Conservation (phyloP, 2,797 vertebrate species). For the Sarcoramphus papa region DNA sequence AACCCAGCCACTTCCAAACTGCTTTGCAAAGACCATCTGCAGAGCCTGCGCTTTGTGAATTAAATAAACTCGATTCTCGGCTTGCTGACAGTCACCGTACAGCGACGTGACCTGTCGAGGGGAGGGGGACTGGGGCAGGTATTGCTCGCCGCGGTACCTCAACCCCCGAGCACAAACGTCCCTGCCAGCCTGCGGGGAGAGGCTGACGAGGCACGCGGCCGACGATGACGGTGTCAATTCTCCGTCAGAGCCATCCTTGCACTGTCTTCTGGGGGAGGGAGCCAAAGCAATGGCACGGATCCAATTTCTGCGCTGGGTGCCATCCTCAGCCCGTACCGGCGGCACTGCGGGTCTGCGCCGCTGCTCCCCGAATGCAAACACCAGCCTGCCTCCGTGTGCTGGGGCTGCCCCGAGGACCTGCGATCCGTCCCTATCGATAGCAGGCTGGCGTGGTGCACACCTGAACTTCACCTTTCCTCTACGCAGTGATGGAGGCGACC, state of each 20-base stretch:
- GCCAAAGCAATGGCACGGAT: not conserved
- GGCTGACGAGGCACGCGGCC: fast-evolving
- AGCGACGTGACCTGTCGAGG: fast-evolving
- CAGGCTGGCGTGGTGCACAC: not conserved
- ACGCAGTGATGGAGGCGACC: fast-evolving
- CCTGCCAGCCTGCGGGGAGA: not conserved
- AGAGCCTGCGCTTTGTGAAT: not conserved
- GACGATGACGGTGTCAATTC: fast-evolving
- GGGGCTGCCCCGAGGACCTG: fast-evolving
- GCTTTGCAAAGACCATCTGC: not conserved
- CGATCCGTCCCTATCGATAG: fast-evolving
- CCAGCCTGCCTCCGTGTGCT: fast-evolving
- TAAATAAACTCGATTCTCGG: fast-evolving
- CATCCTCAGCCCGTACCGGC: not conserved
- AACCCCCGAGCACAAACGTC: fast-evolving
- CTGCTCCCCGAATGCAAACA: too few relatives aligned
- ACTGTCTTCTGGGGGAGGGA: not conserved
- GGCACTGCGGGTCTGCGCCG: not conserved
- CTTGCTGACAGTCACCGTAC: not conserved
- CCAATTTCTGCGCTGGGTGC: not conserved
- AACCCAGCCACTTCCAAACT: not conserved
- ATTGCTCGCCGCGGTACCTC: fast-evolving
- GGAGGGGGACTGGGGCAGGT: not conserved
- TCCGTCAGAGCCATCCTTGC: not conserved
- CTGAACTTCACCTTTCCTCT: not conserved